phyloP scores from a whole-genome alignment of 2,888 invertebrate species.

The Theodoxus fluviatilis region DNA sequence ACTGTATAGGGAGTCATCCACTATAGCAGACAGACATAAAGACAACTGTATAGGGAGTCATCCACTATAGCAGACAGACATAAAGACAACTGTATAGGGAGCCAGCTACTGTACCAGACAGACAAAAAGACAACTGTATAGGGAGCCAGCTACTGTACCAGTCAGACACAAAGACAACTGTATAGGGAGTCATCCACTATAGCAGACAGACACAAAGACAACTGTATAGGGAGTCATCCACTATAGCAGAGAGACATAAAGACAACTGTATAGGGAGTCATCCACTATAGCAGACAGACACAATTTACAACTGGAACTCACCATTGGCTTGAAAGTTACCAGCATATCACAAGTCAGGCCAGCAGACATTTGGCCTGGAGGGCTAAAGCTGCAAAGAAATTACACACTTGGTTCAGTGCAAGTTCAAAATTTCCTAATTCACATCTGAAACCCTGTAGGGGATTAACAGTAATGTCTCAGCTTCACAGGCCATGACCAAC shows the following conservation, averaged over 20 bases:
- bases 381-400: constrained; percentile 59
- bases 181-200: too few relatives aligned
- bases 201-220: neutral
- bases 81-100: too few relatives aligned
- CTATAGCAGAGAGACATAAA: neutral
- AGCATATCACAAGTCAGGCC: constrained; percentile 65
- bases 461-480: neutral
- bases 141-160: too few relatives aligned
- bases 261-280: neutral
- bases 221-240: neutral
- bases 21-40: too few relatives aligned
- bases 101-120: too few relatives aligned
- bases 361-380: constrained; percentile 66
- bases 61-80: too few relatives aligned
- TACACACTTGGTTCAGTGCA: neutral
- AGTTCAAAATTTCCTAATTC: neutral
- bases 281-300: too few relatives aligned
- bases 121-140: too few relatives aligned
- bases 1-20: too few relatives aligned
- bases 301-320: too few relatives aligned
- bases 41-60: too few relatives aligned
- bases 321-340: constrained; percentile 65
- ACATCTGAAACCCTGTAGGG: neutral
- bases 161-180: too few relatives aligned
- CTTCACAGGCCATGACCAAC: neutral